Percentiles rank a stretch among this genome's conserved stretches.
phyloP scores from a whole-genome alignment of 2,888 invertebrate genomes.

The Eulithis prunata region DNA sequence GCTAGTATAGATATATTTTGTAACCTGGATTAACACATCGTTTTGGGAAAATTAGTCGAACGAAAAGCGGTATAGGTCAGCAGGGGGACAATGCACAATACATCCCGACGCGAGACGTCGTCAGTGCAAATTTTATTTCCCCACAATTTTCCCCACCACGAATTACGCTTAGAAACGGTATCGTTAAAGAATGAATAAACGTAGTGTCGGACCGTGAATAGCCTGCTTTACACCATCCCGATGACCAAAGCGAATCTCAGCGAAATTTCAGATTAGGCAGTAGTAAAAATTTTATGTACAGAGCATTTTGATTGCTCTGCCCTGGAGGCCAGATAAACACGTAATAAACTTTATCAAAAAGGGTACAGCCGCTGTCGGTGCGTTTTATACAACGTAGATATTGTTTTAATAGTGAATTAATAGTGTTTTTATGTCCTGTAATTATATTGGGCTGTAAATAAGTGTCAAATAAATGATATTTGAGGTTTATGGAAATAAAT shows the following conservation, averaged over 20 bases:
- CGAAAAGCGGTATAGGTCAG: no score
- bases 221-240: conserved; percentile 48
- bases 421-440: conserved; percentile 65
- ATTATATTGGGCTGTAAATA: conserved; percentile 36
- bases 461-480: conserved; percentile 7
- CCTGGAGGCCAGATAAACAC: conserved; percentile 53
- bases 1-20: no score
- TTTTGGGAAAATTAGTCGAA: no score
- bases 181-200: not conserved
- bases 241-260: conserved; percentile 68
- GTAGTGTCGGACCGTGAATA: conserved; percentile 41
- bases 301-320: conserved; percentile 55
- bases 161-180: no score
- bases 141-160: no score
- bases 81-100: no score
- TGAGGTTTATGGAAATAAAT: conserved; percentile 1
- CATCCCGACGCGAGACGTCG: no score
- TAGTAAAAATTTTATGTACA: conserved; percentile 68
- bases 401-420: conserved; percentile 70
- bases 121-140: no score
- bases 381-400: conserved; percentile 51
- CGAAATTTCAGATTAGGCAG: conserved; percentile 77
- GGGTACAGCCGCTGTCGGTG: conserved; percentile 49
- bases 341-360: conserved; percentile 56
- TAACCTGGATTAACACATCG: no score